Evolutionary conservation across 2,797 vertebrate species (phyloP).

Genomic region (Ambastaia sidthimunki): DNA sequence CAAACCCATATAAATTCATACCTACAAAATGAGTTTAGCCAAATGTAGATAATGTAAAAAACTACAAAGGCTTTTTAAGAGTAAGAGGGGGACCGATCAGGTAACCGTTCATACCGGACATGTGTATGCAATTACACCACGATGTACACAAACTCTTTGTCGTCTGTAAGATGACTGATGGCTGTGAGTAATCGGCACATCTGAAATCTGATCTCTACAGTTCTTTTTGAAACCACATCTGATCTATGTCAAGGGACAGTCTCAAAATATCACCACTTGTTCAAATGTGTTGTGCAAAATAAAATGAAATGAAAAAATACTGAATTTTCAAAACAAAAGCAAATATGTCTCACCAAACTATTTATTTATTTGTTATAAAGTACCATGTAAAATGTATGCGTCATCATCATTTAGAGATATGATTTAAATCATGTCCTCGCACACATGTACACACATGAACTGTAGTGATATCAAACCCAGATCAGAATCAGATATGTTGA

Average conservation of each 20-base stretch:
- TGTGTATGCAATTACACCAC: constrained; percentile 41
- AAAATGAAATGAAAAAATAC: neutral
- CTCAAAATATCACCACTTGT: constrained; percentile 13
- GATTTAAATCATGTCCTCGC: neutral
- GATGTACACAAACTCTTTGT: constrained; percentile 52
- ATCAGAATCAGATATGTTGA: constrained; percentile 32
- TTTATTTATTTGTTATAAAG: neutral
- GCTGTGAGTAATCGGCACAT: constrained; percentile 39
- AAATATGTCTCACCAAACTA: neutral
- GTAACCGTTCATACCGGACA: constrained; percentile 35
- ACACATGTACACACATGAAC: neutral
- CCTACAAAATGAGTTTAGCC: constrained; percentile 10
- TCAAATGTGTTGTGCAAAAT: constrained; percentile 32
- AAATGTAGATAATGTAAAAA: neutral
- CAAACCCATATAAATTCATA: neutral
- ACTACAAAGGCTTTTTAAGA: neutral
- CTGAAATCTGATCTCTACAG: constrained; percentile 39
- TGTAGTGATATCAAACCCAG: neutral
- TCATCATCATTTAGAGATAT: neutral
- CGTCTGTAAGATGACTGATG: constrained; percentile 43
- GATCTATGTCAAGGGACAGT: constrained; percentile 21
- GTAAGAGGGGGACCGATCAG: constrained; percentile 26
- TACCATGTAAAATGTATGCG: neutral
- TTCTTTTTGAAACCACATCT: constrained; percentile 27
- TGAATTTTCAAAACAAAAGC: neutral